Evolutionary conservation across 2,888 invertebrate genomes (phyloP).

Genomic region (Rugalucina vietnamica): DNA sequence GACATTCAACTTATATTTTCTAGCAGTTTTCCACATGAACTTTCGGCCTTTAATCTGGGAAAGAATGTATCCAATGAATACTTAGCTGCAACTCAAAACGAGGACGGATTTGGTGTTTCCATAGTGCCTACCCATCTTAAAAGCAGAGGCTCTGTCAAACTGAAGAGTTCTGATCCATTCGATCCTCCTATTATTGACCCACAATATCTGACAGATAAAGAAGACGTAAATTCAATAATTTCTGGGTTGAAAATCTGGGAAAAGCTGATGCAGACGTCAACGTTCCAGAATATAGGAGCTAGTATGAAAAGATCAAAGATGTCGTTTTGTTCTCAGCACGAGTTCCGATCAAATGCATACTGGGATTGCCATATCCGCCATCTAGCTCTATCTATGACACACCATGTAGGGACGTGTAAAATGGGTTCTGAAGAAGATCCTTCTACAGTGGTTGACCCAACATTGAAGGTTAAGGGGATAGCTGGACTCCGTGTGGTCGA

Average conservation of each 20-base stretch:
- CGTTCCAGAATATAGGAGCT: slow-evolving; percentile 41
- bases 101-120: slow-evolving; percentile 73
- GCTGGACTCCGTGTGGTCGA: slow-evolving; percentile 46
- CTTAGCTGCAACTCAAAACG: background rate
- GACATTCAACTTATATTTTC: slow-evolving; percentile 36
- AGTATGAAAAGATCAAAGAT: slow-evolving; percentile 12
- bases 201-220: slow-evolving; percentile 89
- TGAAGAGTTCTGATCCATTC: slow-evolving; percentile 90
- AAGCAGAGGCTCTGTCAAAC: slow-evolving; percentile 91
- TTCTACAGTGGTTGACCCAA: slow-evolving; percentile 88
- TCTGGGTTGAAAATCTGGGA: slow-evolving; percentile 40
- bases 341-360: slow-evolving; percentile 44
- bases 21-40: background rate
- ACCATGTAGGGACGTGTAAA: slow-evolving; percentile 42
- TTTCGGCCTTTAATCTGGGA: background rate
- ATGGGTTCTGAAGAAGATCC: slow-evolving; percentile 37
- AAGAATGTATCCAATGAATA: background rate
- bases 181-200: slow-evolving; percentile 94
- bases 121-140: slow-evolving; percentile 85
- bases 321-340: slow-evolving; percentile 22
- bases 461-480: slow-evolving; percentile 72
- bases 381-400: slow-evolving; percentile 29
- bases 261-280: slow-evolving; percentile 33
- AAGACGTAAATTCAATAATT: slow-evolving; percentile 38
- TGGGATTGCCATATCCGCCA: slow-evolving; percentile 54